Percentiles rank a stretch among this genome's conserved stretches.
These are phyloP conservation scores for Zaprionus capensis DNA, from an alignment of 1,140 invertebrate genomes.

Conservation along the genomic window DNA sequence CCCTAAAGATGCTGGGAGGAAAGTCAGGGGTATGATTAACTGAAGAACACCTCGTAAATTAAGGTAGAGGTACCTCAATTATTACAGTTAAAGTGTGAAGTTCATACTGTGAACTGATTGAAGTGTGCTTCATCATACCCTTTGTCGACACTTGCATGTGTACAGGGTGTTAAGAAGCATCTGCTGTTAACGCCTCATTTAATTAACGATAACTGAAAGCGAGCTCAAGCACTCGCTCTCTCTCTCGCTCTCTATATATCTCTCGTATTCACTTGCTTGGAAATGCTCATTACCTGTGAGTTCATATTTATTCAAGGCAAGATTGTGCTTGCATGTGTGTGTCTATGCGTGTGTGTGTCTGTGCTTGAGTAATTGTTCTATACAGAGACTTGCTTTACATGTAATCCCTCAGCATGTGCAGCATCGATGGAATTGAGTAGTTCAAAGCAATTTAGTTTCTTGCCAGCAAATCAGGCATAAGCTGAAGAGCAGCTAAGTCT, in stretches of 20 bases:
- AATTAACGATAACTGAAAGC: conserved; percentile 67
- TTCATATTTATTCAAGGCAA: conserved; percentile 64
- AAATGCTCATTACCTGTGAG: conserved; percentile 56
- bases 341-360: conserved; percentile 1
- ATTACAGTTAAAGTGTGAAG: background rate
- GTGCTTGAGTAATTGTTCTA: conserved; percentile 35
- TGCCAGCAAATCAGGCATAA: conserved; percentile 64
- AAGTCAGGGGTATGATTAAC: background rate
- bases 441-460: conserved; percentile 76
- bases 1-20: background rate
- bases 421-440: conserved; percentile 39
- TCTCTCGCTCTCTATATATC: background rate
- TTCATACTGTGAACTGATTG: background rate
- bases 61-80: background rate
- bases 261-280: background rate
- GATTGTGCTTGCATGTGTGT: background rate
- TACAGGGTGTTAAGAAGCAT: conserved; percentile 22
- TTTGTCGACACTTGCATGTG: background rate
- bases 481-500: conserved; percentile 19
- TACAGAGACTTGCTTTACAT: conserved; percentile 48
- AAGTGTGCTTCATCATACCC: background rate
- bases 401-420: conserved; percentile 64
- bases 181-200: conserved; percentile 69
- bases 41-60: background rate
- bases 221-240: background rate